These are phyloP conservation scores for Amaurobius ferox DNA, from an alignment of 2,888 invertebrate genomes.

Conservation along the genomic window DNA sequence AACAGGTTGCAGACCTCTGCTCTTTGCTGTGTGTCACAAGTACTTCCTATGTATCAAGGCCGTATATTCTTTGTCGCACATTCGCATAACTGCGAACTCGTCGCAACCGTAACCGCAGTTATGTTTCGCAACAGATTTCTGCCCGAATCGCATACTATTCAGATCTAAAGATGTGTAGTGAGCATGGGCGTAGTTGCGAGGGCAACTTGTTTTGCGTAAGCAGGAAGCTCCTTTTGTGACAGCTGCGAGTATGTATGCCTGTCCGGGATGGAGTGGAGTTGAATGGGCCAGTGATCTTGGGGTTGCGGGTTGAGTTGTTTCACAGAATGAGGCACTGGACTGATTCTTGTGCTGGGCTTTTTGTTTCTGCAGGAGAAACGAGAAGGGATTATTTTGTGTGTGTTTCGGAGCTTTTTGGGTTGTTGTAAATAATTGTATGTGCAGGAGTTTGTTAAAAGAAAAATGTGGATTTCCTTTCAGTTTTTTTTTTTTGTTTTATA, in stretches of 20 bases:
- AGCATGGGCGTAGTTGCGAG: conserved; percentile 1
- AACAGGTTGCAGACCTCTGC: too few relatives aligned
- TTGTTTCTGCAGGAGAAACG: not conserved
- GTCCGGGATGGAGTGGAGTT: not conserved
- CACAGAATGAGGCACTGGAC: not conserved
- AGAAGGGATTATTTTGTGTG: too few relatives aligned
- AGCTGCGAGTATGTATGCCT: conserved; percentile 3
- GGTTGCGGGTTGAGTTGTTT: not conserved
- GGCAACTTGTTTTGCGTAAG: not conserved
- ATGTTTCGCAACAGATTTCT: not conserved
- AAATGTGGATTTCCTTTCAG: too few relatives aligned
- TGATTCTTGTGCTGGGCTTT: not conserved
- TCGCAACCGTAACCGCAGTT: not conserved
- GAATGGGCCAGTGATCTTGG: conserved; percentile 20
- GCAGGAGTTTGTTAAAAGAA: too few relatives aligned
- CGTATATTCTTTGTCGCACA: too few relatives aligned
- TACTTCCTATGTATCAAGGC: too few relatives aligned
- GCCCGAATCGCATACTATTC: conserved; percentile 25
- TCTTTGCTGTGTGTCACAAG: too few relatives aligned
- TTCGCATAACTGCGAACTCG: too few relatives aligned
- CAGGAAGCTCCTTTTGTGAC: conserved; percentile 31
- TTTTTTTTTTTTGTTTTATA: too few relatives aligned
- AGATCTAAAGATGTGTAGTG: not conserved
- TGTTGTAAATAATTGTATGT: too few relatives aligned
- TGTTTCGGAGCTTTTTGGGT: too few relatives aligned